Conservation (phyloP, 1,140 invertebrate species). For the Solen grandis region DNA sequence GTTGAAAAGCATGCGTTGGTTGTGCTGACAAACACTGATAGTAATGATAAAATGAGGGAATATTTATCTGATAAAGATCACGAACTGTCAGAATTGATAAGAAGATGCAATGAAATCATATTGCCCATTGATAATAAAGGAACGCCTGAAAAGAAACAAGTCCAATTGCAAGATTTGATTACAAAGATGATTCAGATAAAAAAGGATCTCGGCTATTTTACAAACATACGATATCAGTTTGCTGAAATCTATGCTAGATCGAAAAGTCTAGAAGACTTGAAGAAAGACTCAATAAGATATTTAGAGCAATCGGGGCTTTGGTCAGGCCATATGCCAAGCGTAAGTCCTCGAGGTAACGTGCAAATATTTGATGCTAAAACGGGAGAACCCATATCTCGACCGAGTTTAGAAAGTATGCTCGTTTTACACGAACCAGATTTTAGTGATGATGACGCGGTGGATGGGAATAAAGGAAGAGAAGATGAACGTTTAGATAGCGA, state of each 20-base stretch:
- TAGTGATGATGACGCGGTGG: too few relatives aligned
- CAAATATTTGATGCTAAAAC: too few relatives aligned
- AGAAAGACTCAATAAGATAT: not conserved
- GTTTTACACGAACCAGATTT: too few relatives aligned
- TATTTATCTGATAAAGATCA: constrained; percentile 11
- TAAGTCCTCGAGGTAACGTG: too few relatives aligned
- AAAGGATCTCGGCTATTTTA: not conserved
- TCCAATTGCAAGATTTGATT: not conserved
- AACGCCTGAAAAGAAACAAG: not conserved
- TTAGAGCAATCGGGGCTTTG: not conserved
- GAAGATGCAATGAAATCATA: not conserved
- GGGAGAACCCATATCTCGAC: too few relatives aligned
- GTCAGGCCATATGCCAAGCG: too few relatives aligned
- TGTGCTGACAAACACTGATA: constrained; percentile 22
- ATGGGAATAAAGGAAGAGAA: too few relatives aligned
- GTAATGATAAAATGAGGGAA: not conserved
- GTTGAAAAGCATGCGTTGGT: too few relatives aligned
- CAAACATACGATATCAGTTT: not conserved
- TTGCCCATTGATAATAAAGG: not conserved
- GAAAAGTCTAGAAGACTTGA: constrained; percentile 2
- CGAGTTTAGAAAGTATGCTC: too few relatives aligned
- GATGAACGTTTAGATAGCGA: too few relatives aligned
- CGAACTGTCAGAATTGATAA: not conserved
- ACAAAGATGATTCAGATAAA: not conserved
- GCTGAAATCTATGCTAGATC: not conserved